Base-by-base conservation (phyloP, 2,113 vertebrate species). In the Physeter macrocephalus region DNA sequence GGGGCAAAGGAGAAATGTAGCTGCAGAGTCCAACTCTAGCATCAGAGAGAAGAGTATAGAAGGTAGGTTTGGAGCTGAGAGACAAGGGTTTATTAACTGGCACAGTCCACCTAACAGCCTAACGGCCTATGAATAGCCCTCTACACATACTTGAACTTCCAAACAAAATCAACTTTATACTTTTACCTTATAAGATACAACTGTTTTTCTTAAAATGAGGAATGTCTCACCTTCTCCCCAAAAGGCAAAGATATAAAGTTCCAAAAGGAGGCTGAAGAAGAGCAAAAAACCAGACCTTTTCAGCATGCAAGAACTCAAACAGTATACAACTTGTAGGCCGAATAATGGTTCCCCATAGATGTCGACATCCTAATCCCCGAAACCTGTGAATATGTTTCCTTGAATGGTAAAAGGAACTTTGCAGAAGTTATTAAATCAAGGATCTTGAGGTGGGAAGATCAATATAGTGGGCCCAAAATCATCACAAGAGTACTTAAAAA, bases 201-300 rank as follows among this genome's bases (percentile, higher is more conserved):
- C 10, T 43, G 31, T 93, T 57, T 85, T 75, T 72, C 72, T 85
- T 88, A 93, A 90, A 91, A 93, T 92, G 59, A 93, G 66, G 57
- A 25, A 41, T 54, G 6, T 72, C 46, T 31, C 15, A 64, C 18
- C 39, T 23, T 66, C 39, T 72, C 1, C 10, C 54, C 39, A 41
- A 66, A 66, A 89, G 15, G 21, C 20, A 11, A 84, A 43, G 23
- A 75, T 18, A 72, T 8, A 59, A 94, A 67, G 12, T 95, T 12
- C 41, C n/a, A 74, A 85, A 62, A 94, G 69, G 15, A 85, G 25
- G 17, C 23, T 74, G 74, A 91, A 43, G 27, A 78, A 71, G 25
- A 84, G 7, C 13, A 77, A 88, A 84, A 52, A 21, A 8, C 14
- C 14, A 78, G 67, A 72, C 9, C 21, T 61, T 84, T 80, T n/a